Percentiles rank a stretch among this genome's conserved stretches.
Evolutionary conservation across 1,140 invertebrate species (phyloP).

Genomic region (Penaeus chinensis): DNA sequence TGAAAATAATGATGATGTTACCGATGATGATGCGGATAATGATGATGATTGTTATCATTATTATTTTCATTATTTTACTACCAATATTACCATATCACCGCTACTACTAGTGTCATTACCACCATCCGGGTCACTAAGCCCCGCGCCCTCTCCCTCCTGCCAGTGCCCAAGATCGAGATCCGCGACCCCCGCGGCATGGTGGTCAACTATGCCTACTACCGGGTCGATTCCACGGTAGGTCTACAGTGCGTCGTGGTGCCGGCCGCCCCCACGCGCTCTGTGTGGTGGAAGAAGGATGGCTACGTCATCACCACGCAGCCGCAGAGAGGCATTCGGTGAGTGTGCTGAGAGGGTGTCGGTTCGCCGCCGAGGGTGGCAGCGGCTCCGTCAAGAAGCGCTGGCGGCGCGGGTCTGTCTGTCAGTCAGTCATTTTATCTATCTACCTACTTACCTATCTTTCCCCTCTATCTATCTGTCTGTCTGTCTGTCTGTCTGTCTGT

Average conservation of each 20-base stretch:
- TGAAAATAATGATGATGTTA: no score
- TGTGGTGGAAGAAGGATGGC: slow-evolving; percentile 16
- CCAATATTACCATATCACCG: background rate
- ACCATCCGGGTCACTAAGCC: no score
- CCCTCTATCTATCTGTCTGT: no score
- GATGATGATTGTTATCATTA: background rate
- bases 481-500: no score
- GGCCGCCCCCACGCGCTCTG: slow-evolving; percentile 28
- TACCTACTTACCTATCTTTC: no score
- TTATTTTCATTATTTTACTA: background rate
- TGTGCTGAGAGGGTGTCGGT: accelerated
- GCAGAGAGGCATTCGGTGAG: slow-evolving; percentile 40
- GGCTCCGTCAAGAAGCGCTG: no score
- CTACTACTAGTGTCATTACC: background rate
- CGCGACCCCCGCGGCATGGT: slow-evolving; percentile 40
- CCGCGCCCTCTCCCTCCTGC: background rate
- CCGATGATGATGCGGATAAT: no score
- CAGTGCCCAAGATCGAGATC: slow-evolving; percentile 39
- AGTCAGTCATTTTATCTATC: no score
- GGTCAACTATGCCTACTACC: slow-evolving; percentile 33
- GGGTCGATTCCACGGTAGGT: slow-evolving; percentile 35
- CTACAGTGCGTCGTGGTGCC: slow-evolving; percentile 55
- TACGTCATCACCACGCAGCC: slow-evolving; percentile 38
- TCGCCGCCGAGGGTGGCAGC: background rate
- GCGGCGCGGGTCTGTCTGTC: no score